These are phyloP conservation scores for Elymnias hypermnestra DNA, from an alignment of 1,140 invertebrate genomes.

Conservation along the genomic window DNA sequence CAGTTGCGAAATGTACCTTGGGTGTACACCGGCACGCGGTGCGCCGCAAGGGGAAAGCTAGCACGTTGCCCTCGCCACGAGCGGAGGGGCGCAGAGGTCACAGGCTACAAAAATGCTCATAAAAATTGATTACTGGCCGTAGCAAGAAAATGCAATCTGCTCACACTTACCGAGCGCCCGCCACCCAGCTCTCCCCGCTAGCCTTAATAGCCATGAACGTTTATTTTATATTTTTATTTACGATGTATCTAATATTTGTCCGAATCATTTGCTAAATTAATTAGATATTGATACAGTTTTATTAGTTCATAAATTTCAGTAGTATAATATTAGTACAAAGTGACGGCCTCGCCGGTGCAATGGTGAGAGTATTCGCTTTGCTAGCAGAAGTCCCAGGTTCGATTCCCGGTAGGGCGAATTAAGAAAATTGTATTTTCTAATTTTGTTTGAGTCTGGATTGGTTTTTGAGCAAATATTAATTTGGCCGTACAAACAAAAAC, in stretches of 20 bases:
- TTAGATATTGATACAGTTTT: constrained; percentile 9
- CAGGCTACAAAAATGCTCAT: constrained; percentile 62
- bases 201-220: constrained; percentile 50
- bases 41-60: constrained; percentile 23
- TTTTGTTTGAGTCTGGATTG: too few relatives aligned
- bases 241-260: constrained; percentile 29
- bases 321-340: neutral
- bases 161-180: constrained; percentile 25
- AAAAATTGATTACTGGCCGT: constrained; percentile 71
- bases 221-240: constrained; percentile 61
- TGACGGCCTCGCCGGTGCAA: too few relatives aligned
- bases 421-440: too few relatives aligned
- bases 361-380: too few relatives aligned
- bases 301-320: neutral
- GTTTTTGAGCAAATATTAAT: too few relatives aligned
- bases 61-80: constrained; percentile 21
- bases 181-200: constrained; percentile 25
- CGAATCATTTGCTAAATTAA: constrained; percentile 15
- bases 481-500: too few relatives aligned
- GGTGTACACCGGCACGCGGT: neutral
- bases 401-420: too few relatives aligned
- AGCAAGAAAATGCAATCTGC: constrained; percentile 71
- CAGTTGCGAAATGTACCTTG: neutral
- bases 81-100: constrained; percentile 23
- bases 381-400: too few relatives aligned